Percentiles rank a stretch among this genome's conserved stretches.
phyloP scores from a whole-genome alignment of 1,140 invertebrate genomes.

The Aphis gossypii region DNA sequence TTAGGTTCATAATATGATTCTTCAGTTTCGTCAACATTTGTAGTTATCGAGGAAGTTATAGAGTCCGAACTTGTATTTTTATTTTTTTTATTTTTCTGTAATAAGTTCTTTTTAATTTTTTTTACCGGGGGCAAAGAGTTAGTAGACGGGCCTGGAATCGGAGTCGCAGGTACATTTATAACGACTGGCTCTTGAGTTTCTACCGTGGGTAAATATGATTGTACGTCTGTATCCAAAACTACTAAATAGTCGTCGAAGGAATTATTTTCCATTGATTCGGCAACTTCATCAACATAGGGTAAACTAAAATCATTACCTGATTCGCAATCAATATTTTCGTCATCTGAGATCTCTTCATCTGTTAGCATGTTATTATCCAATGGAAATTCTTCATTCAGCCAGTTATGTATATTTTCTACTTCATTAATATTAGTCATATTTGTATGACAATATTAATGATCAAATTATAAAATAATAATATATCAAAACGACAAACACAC shows the following conservation, averaged over 20 bases:
- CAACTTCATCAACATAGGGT: too few species aligned
- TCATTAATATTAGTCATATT: background rate
- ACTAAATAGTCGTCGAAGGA: too few species aligned
- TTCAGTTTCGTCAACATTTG: background rate
- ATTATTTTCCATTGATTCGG: too few species aligned
- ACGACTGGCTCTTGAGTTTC: too few species aligned
- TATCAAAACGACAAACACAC: too few species aligned
- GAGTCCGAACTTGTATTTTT: background rate
- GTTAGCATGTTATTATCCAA: conserved; percentile 28
- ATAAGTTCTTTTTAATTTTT: conserved; percentile 12
- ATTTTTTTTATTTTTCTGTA: background rate
- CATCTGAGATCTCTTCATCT: conserved; percentile 12
- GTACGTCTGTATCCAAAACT: too few species aligned
- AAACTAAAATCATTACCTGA: conserved; percentile 1
- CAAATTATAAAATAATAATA: background rate
- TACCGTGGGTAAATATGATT: too few species aligned
- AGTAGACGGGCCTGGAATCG: background rate
- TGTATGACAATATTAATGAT: background rate
- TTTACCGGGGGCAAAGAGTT: background rate
- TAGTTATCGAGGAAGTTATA: background rate
- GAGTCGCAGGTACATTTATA: too few species aligned
- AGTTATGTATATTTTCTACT: background rate
- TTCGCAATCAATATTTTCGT: background rate
- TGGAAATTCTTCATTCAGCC: conserved; percentile 35
- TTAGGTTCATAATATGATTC: conserved; percentile 28